phyloP scores from a whole-genome alignment of 2,113 vertebrate genomes.

The Tor tambroides region DNA sequence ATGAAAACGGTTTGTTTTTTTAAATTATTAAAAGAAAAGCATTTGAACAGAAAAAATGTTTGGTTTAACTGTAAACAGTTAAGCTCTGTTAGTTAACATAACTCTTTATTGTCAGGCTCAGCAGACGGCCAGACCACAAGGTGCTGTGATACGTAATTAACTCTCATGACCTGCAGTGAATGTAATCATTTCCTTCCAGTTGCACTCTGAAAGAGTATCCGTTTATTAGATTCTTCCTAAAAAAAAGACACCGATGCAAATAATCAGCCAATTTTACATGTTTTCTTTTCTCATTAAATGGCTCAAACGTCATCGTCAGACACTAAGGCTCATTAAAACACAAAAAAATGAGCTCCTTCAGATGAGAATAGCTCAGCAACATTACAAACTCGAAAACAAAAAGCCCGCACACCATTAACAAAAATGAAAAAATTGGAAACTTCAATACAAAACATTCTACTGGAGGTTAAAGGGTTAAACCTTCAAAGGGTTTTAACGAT shows the following conservation, averaged over 20 bases:
- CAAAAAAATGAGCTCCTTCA: slow-evolving; percentile 56
- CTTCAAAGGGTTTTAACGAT: background rate
- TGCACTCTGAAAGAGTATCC: slow-evolving; percentile 49
- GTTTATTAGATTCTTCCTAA: slow-evolving; percentile 57
- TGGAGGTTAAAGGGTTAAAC: background rate
- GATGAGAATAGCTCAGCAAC: background rate
- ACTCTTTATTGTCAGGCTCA: background rate
- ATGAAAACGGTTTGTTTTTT: too few relatives aligned
- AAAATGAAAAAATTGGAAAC: background rate
- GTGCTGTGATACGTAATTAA: slow-evolving; percentile 66
- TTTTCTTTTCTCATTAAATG: slow-evolving; percentile 27
- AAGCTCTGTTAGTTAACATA: background rate
- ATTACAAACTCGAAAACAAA: background rate
- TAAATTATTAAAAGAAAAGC: too few relatives aligned
- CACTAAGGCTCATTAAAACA: slow-evolving; percentile 60
- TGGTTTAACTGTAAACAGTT: background rate
- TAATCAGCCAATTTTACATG: slow-evolving; percentile 71
- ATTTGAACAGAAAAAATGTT: background rate
- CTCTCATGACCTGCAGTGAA: slow-evolving; percentile 65
- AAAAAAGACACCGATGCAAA: slow-evolving; percentile 62
- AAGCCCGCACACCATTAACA: background rate
- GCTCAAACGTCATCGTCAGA: slow-evolving; percentile 3
- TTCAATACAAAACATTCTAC: too few relatives aligned
- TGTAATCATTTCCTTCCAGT: slow-evolving; percentile 48
- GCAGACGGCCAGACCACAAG: slow-evolving; percentile 52